These are phyloP conservation scores for Momotus momota DNA, from an alignment of 2,797 vertebrate species.

Conservation along the genomic window DNA sequence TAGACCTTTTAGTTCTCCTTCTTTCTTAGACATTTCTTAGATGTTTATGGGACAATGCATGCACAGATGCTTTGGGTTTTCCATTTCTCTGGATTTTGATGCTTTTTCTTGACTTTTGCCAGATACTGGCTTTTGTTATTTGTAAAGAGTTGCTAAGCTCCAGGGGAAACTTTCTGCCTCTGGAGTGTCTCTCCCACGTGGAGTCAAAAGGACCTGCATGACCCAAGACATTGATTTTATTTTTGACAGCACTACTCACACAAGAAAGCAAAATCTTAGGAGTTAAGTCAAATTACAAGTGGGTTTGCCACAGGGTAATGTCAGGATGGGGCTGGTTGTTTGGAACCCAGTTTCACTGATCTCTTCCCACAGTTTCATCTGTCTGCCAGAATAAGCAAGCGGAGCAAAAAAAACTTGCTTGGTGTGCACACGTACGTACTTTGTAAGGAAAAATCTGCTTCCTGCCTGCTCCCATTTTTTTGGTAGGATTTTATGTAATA, in stretches of 20 bases:
- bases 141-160: background rate
- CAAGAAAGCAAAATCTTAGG: background rate
- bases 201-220: background rate
- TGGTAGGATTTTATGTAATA: background rate
- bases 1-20: background rate
- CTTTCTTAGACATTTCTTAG: background rate
- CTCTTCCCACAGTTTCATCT: slow-evolving; percentile 18
- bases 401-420: background rate
- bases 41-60: background rate
- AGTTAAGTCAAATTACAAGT: background rate
- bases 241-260: background rate
- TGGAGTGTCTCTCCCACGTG: background rate
- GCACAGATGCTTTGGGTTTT: background rate
- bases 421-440: background rate
- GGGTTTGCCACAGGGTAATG: background rate
- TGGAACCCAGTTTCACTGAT: background rate
- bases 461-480: background rate
- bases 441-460: slow-evolving; percentile 36
- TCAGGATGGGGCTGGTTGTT: background rate
- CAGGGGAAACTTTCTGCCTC: background rate
- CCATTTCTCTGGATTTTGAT: background rate
- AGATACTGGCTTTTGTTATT: background rate
- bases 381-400: background rate
- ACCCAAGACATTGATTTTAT: background rate
- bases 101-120: background rate